phyloP scores from a whole-genome alignment of 2,797 vertebrate species.

The Diglossa cyanea region DNA sequence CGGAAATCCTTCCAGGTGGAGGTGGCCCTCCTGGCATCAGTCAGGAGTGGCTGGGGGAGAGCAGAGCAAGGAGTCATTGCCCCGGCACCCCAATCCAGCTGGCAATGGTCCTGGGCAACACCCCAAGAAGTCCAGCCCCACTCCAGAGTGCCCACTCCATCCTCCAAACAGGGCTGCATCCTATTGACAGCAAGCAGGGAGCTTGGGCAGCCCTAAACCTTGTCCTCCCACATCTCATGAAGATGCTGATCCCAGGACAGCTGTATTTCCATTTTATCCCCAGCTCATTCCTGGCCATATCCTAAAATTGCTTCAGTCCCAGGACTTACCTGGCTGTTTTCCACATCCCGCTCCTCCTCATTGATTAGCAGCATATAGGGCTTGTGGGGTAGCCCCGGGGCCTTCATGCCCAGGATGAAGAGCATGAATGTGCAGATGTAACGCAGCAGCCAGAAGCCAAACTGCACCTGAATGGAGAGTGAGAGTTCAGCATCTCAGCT shows the following conservation, averaged over 20 bases:
- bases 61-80: not conserved
- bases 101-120: not conserved
- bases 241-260: not conserved
- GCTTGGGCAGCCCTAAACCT: not conserved
- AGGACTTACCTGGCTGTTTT: conserved; percentile 73
- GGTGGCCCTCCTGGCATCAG: conserved; percentile 13
- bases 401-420: conserved; percentile 88
- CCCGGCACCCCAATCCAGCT: not conserved
- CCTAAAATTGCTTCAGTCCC: not conserved
- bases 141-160: not conserved
- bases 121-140: not conserved
- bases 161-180: not conserved
- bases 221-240: not conserved
- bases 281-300: not conserved
- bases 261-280: not conserved
- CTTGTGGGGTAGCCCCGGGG: conserved; percentile 86
- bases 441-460: conserved; percentile 88
- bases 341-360: conserved; percentile 88
- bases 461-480: conserved; percentile 82
- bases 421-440: conserved; percentile 84
- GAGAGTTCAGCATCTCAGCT: not conserved
- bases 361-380: conserved; percentile 90
- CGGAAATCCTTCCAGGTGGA: conserved; percentile 90
- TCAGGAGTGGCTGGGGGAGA: conserved; percentile 76
- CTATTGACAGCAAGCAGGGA: not conserved